phyloP scores from a whole-genome alignment of 1,140 invertebrate species.

The Aphelenchoides fujianensis region DNA sequence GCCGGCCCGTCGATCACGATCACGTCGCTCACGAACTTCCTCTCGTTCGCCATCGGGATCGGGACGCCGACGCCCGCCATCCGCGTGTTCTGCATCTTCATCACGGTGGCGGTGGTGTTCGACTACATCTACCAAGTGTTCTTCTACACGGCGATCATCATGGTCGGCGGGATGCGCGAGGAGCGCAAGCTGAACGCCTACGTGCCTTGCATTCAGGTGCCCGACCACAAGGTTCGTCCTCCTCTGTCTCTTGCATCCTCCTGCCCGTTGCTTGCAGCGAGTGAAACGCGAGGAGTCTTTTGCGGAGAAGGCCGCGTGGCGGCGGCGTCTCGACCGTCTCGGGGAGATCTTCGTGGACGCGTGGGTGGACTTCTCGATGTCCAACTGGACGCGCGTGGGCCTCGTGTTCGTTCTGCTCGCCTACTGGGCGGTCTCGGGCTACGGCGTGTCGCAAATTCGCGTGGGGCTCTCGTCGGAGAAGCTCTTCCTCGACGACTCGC shows the following conservation, averaged over 20 bases:
- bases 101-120: slow-evolving; percentile 56
- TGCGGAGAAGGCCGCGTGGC: slow-evolving; percentile 2
- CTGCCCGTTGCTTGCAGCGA: background rate
- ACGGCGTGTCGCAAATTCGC: slow-evolving; percentile 49
- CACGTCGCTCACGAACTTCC: slow-evolving; percentile 91
- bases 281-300: background rate
- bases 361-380: slow-evolving; percentile 57
- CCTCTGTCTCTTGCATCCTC: no score
- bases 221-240: slow-evolving; percentile 34
- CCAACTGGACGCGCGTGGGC: slow-evolving; percentile 39
- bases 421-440: slow-evolving; percentile 56
- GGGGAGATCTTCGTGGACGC: slow-evolving; percentile 39
- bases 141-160: slow-evolving; percentile 60
- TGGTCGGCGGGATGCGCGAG: slow-evolving; percentile 53
- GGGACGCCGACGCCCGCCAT: slow-evolving; percentile 85
- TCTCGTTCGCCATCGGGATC: slow-evolving; percentile 91
- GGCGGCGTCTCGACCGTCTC: slow-evolving; percentile 19
- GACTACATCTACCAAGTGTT: slow-evolving; percentile 60
- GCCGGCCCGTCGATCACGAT: slow-evolving; percentile 97
- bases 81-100: slow-evolving; percentile 63
- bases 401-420: slow-evolving; percentile 43
- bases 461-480: slow-evolving; percentile 60
- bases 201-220: slow-evolving; percentile 45
- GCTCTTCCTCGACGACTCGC: slow-evolving; percentile 60
- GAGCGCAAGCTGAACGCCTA: slow-evolving; percentile 50